Percentiles rank a stretch among this genome's conserved stretches.
phyloP scores from a whole-genome alignment of 2,888 invertebrate genomes.

The Mactromeris polynyma region DNA sequence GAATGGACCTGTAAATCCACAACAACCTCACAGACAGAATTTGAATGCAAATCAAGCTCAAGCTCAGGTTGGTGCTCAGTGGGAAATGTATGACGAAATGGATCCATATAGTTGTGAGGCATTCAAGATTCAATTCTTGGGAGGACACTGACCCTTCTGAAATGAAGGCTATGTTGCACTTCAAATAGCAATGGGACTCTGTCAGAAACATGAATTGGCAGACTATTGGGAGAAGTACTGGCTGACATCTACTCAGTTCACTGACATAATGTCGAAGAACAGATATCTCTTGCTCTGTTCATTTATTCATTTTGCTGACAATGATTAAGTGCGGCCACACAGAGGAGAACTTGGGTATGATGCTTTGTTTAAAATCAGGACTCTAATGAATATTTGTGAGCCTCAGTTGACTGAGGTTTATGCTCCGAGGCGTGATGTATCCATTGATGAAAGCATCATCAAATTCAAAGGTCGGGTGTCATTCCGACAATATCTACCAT shows the following conservation, averaged over 20 bases:
- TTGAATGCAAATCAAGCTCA: too few species aligned
- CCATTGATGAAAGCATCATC: conserved; percentile 53
- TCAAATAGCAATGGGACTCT: conserved; percentile 39
- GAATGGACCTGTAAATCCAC: too few species aligned
- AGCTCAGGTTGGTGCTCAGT: background rate
- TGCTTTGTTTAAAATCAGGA: conserved; percentile 26
- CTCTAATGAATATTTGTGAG: conserved; percentile 24
- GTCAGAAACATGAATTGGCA: conserved; percentile 9
- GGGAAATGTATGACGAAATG: background rate
- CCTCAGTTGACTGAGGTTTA: conserved; percentile 4
- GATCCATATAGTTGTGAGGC: conserved; percentile 1
- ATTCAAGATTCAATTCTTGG: conserved; percentile 13
- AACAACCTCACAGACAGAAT: too few species aligned
- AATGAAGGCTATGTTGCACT: conserved; percentile 37
- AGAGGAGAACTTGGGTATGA: conserved; percentile 33
- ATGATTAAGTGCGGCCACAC: background rate
- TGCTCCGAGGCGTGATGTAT: conserved; percentile 14
- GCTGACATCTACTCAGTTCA: conserved; percentile 13
- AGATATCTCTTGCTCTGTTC: conserved; percentile 16
- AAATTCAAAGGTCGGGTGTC: conserved; percentile 57
- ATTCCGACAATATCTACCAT: conserved; percentile 50
- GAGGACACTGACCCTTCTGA: conserved; percentile 6
- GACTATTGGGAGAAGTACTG: conserved; percentile 33
- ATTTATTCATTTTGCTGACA: conserved; percentile 36
- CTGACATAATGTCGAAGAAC: conserved; percentile 37